A percentile compares a stretch with the other conserved stretches of the same genome.
Evolutionary conservation across 1,140 invertebrate genomes (phyloP).

Genomic region (Bathynomus jamesi): DNA sequence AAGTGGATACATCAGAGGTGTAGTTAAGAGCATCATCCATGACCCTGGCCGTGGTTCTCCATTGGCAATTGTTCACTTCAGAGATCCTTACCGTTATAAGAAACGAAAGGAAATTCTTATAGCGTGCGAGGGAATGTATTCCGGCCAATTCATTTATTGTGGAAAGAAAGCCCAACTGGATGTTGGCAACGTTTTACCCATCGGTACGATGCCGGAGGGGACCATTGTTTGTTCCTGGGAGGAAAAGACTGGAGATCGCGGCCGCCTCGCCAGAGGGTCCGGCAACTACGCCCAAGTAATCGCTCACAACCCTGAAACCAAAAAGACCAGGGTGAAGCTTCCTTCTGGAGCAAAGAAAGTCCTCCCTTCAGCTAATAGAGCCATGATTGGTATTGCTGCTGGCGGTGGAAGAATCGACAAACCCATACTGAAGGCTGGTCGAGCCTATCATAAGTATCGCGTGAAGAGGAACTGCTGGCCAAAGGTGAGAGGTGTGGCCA

Average conservation of each 20-base stretch:
- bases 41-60: constrained; percentile 98
- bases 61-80: constrained; percentile 90
- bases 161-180: constrained; percentile 75
- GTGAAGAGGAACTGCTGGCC: constrained; percentile 95
- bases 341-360: too few relatives aligned
- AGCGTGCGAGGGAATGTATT: constrained; percentile 97
- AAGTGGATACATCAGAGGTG: constrained; percentile 97
- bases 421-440: constrained; percentile 96
- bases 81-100: constrained; percentile 96
- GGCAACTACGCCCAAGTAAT: constrained; percentile 56
- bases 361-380: constrained; percentile 91
- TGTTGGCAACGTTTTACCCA: constrained; percentile 94
- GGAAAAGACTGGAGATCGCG: constrained; percentile 97
- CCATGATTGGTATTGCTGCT: constrained; percentile 98
- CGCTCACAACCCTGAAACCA: constrained; percentile 95
- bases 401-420: constrained; percentile 99
- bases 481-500: constrained; percentile 76
- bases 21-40: constrained; percentile 93
- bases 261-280: constrained; percentile 89
- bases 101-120: constrained; percentile 94
- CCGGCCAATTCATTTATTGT: constrained; percentile 99
- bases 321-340: constrained; percentile 89
- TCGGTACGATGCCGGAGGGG: constrained; percentile 98
- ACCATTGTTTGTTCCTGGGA: constrained; percentile 99
- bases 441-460: constrained; percentile 96